Base-by-base conservation (phyloP, 2,888 invertebrate species). In the Euproctis similis region DNA sequence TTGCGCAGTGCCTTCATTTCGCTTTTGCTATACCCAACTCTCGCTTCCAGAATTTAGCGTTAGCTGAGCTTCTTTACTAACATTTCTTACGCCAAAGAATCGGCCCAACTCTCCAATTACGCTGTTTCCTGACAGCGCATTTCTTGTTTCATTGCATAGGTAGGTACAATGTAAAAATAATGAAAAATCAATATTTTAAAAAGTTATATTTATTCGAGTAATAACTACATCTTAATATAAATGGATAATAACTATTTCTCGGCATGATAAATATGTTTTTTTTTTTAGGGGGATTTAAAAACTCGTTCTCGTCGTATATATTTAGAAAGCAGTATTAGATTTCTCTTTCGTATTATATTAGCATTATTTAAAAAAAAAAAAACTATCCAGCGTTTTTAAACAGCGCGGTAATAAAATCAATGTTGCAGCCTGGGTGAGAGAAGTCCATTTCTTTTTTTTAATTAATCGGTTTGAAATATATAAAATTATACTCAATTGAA, bases 151-250 rank as follows among this genome's bases (percentile, higher is more conserved):
- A n/a, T n/a, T n/a, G n/a, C n/a, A n/a, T n/a, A n/a, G n/a, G n/a
- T n/a, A n/a, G n/a, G n/a, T n/a, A n/a, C n/a, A n/a, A n/a, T n/a
- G n/a, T n/a, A n/a, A n/a, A n/a, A n/a, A n/a, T n/a, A n/a, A n/a
- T n/a, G n/a, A n/a, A n/a, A n/a, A 53, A 56, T 44, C 47, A 39
- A 36, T 41, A 39, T 58, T 75, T 74, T 75, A 74, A 84, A 84
- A 84, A 82, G 78, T 84, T 81, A 84, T 78, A 84, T 85, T 85
- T 85, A 85, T 85, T 85, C 82, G 84, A 85, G 85, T 85, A 85
- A 85, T 85, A 85, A 82, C 84, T 85, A 85, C 84, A 84, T 69
- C 84, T 84, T 85, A 85, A 74, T 73, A 77, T 74, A 78, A 77
- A 78, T 78, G 74, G 73, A 81, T 77, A 78, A 75, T 77, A 77